Evolutionary conservation across 2,113 vertebrate genomes (phyloP).

Genomic region (Oreochromis aureus): DNA sequence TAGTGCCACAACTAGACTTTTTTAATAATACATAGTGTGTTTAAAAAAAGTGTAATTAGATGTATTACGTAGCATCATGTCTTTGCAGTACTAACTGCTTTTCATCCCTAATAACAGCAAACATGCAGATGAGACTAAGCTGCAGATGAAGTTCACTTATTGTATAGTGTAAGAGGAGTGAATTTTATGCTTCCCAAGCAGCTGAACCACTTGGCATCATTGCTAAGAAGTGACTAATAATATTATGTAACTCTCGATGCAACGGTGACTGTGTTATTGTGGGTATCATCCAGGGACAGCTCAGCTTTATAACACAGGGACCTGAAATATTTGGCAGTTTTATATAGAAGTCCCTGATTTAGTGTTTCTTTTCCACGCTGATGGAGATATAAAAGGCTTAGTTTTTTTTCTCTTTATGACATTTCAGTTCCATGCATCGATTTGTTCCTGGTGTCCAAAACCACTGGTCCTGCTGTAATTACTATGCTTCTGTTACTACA

Average conservation of each 20-base stretch:
- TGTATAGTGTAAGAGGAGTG: rapidly evolving
- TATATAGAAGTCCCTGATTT: not conserved
- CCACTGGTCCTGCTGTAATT: not conserved
- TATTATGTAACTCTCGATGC: not conserved
- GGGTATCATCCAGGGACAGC: not conserved
- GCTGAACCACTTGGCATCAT: slow-evolving; percentile 18
- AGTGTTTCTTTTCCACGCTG: not conserved
- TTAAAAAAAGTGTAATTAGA: not conserved
- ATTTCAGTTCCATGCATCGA: not conserved
- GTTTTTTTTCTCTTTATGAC: not conserved
- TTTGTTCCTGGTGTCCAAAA: not conserved
- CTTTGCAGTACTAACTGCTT: not conserved
- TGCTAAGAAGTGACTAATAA: slow-evolving; percentile 24
- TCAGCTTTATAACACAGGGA: not conserved
- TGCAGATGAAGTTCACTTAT: not conserved
- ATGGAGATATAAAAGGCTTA: not conserved
- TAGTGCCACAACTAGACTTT: not conserved
- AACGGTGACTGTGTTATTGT: not conserved
- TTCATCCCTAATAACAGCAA: not conserved
- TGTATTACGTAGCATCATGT: not conserved
- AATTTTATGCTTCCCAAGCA: not conserved
- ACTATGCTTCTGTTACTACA: not conserved
- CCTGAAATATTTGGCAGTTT: not conserved
- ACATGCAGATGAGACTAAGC: not conserved
- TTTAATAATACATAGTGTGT: not conserved